A percentile compares a stretch with the other conserved stretches of the same genome.
Conservation (phyloP, 2,888 invertebrate species). For the Andrena dorsata region DNA sequence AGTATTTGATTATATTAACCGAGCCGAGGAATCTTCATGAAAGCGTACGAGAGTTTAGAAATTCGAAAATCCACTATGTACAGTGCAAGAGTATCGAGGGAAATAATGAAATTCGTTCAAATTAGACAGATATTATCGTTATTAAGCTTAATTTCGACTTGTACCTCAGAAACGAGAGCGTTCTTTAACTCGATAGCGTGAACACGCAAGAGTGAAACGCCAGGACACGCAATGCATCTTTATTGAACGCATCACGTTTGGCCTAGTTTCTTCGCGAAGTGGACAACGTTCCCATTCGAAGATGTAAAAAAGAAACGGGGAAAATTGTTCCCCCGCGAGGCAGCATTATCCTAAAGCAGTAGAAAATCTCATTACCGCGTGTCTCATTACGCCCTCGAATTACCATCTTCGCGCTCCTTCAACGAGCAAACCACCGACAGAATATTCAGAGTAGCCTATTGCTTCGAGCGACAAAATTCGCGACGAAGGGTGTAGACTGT, state of each 20-base stretch:
- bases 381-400: not conserved
- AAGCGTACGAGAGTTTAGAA: not conserved
- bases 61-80: not conserved
- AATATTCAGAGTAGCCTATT: not conserved
- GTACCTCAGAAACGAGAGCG: constrained; percentile 1
- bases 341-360: too few species aligned
- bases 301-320: not conserved
- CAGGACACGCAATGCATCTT: constrained; percentile 16
- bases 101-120: not conserved
- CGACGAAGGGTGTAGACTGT: not conserved
- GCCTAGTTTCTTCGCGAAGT: constrained; percentile 15
- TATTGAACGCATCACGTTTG: constrained; percentile 18
- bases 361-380: not conserved
- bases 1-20: not conserved
- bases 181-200: not conserved
- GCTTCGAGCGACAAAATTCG: not conserved
- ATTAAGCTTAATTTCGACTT: not conserved
- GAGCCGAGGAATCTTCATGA: not conserved
- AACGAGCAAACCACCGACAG: not conserved
- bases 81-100: not conserved
- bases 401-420: too few species aligned
- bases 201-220: constrained; percentile 18
- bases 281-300: not conserved
- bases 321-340: not conserved
- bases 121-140: constrained; percentile 4